These are phyloP conservation scores for Edolisoma coerulescens DNA, from an alignment of 2,113 vertebrate genomes.

Conservation along the genomic window DNA sequence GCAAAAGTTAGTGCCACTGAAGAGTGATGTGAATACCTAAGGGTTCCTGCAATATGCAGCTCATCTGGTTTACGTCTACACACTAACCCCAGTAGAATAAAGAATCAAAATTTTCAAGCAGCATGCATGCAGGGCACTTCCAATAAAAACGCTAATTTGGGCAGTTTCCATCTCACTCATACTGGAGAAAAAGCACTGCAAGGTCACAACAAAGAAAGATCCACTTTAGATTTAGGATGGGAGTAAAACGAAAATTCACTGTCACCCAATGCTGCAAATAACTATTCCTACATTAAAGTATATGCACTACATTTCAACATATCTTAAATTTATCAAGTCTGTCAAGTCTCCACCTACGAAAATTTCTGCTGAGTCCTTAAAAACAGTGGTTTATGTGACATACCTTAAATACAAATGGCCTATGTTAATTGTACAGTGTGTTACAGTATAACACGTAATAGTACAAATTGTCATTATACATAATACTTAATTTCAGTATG, in stretches of 20 bases:
- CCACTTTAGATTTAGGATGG: background rate
- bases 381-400: background rate
- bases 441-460: background rate
- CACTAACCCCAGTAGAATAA: background rate
- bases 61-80: background rate
- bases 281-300: background rate
- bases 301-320: background rate
- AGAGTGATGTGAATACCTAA: background rate
- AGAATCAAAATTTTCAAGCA: background rate
- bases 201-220: background rate
- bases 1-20: background rate
- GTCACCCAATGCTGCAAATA: background rate
- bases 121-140: background rate
- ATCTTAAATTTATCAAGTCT: background rate
- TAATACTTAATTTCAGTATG: background rate
- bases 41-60: background rate
- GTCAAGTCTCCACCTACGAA: background rate
- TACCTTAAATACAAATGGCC: background rate
- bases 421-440: background rate
- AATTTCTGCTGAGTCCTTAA: background rate
- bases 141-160: background rate
- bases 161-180: background rate
- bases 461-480: background rate
- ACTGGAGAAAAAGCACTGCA: background rate
- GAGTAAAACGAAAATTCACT: background rate